Conservation (phyloP, 2,888 invertebrate genomes). For the Dorcus parallelipipedus region DNA sequence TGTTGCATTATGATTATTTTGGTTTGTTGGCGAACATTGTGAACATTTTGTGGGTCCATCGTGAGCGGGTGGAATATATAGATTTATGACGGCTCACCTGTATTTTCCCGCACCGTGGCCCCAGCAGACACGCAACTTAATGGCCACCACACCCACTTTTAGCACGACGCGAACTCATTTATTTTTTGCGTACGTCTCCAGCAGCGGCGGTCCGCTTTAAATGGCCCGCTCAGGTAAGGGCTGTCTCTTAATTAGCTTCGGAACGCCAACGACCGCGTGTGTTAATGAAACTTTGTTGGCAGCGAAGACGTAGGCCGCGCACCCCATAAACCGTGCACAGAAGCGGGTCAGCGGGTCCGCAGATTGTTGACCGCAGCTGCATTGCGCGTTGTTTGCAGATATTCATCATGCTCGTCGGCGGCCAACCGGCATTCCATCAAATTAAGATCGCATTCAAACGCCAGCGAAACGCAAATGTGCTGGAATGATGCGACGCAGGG, state of each 20-base stretch:
- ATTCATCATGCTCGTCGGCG: too few relatives aligned
- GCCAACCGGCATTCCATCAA: background rate
- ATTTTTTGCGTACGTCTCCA: conserved; percentile 32
- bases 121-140: conserved; percentile 21
- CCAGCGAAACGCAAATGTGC: conserved; percentile 37
- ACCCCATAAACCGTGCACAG: background rate
- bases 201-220: conserved; percentile 26
- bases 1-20: too few relatives aligned
- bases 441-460: conserved; percentile 11
- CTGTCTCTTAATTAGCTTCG: conserved; percentile 31
- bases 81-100: conserved; percentile 15
- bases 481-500: conserved; percentile 37
- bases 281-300: conserved; percentile 15
- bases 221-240: conserved; percentile 27
- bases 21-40: too few relatives aligned
- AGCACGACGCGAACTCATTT: conserved; percentile 36
- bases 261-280: conserved; percentile 24
- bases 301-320: background rate
- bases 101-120: background rate
- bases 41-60: too few relatives aligned
- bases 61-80: conserved; percentile 17
- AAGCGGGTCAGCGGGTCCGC: background rate
- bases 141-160: conserved; percentile 37
- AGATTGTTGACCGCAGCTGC: background rate
- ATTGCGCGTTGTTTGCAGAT: background rate